Evolutionary conservation across 2,113 vertebrate genomes (phyloP), one percentile per base, ranked within the genome.

Genomic region (Anolis sagrei): DNA sequence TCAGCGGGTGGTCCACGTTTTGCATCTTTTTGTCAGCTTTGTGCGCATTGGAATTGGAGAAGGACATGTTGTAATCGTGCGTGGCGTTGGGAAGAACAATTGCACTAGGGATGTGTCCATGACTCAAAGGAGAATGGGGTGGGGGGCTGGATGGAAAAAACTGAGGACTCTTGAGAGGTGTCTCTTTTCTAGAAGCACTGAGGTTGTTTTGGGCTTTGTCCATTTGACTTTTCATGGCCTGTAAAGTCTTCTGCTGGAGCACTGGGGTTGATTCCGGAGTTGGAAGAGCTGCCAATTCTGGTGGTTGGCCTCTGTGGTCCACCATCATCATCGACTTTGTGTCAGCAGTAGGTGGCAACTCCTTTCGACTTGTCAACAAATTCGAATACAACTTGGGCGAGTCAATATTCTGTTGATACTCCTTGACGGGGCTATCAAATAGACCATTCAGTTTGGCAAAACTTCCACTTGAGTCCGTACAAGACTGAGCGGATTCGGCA

Each of bases 61-160:
- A 98, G 3, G 96, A 95, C 1, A 96, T 97, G 29, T 97, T 96
- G 80, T 97, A 97, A 85, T 98, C 98, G 1, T 99, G 99, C 34
- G 99, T 99, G 25, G 99, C 99, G 0, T 99, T 99, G 49, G 99
- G 99, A 87, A 99, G 96, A 68, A 99, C 99, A 1, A 99, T 98
- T 0, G 99, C 99, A 34, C 99, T 99, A 2, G 99, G 99, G 85
- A 99, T 99, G 79, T 98, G 98, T 51, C 97, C 97, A 0, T 98
- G 98, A 87, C 97, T 97, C 79, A 98, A 88, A 1, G 97, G 96
- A 11, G 97, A 97, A 80, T 98, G 98, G 4, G 98, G 97, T 5
- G 97, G 97, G 48, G 98, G 97, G 64, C 98, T 98, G 14, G 98
- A 97, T 61, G 97, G 96, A 70, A 98, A 98, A 90, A 97, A 98